Base-by-base conservation (phyloP, 92 coral and sea anemone species). In the Epizoanthus ramosus region DNA sequence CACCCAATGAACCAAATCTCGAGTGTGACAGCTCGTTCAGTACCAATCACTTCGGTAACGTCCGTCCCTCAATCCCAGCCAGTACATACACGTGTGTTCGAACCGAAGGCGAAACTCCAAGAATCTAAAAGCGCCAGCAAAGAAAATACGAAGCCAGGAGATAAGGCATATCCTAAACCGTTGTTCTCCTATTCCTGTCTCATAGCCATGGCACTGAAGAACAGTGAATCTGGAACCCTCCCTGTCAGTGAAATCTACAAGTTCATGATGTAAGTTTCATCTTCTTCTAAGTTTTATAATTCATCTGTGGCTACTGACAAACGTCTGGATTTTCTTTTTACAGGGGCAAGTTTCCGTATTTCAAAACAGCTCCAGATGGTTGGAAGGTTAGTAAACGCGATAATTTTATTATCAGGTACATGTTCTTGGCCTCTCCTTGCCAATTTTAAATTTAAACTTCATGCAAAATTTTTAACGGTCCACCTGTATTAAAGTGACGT, bases 171-270 rank as follows among this genome's bases (percentile, higher is more conserved):
- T 79, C 99, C 99, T 4, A 97, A 97, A 85, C 99, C 99, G 14
- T 89, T 97, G 86, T 97, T 97, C 86, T 94, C 98, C 37, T 97
- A 97, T 86, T 94, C 98, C 5, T 97, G 99, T 90, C 87, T 97
- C 5, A 97, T 97, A 80, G 99, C 99, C 21, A 97, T 97, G 99
- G 99, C 99, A 53, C 79, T 97, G 68, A 92, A 97, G 81, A 93
- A 94, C 85, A 92, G 97, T 70, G 98, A 97, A 80, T 87, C 98
- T 39, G 99, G 99, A 83, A 97, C 99, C 57, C 91, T 97, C 80
- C 99, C 99, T 88, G 99, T 97, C 90, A 97, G 99, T 82, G 99
- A 97, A 83, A 97, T 97, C 71, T 97, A 97, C 99, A 97, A 97
- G 94, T 97, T 94, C 88, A 97, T 97, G 99, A 95, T 94, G 99